Evolutionary conservation across 2,888 invertebrate genomes (phyloP), one percentile per base, ranked within the genome.

Genomic region (Drosophila parthenogenetica): DNA sequence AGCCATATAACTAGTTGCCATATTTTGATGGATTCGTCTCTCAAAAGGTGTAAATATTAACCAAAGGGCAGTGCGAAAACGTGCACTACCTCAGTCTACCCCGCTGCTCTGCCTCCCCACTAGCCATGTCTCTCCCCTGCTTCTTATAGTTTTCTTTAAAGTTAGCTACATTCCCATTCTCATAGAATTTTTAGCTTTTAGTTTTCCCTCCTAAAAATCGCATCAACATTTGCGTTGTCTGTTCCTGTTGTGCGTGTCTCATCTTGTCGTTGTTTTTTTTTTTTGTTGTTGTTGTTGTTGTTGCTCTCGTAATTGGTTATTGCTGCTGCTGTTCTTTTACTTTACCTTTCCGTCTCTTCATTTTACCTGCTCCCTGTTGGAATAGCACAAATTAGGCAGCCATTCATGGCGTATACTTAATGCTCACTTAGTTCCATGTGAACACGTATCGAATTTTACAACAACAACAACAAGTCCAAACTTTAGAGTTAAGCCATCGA

Each of bases 1-100:
- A 72, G 80, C 76, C 69, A 64, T 54, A 73, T 73, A 73, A 73
- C 73, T 63, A 73, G 73, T 73, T 73, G 81, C 80, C 79, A 85
- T 87, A 76, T 87, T 79, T 79, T 81, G 82, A 82, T 88, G 82
- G 74, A 84, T 88, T 87, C 77, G 79, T 78, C 81, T 80, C 72
- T 76, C 67, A 70, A 70, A 70, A 81, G 84, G 79, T 87, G 73
- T 84, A 77, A 77, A 84, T 78, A 84, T 83, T 81, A 83, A 77
- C 74, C 79, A 78, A 75, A 77, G 84, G 68, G 75, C 80, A 75
- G 82, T 73, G 81, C 83, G 81, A 81, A 81, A 81, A 75, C 81
- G 83, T 80, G 78, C 81, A 81, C 55, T 61, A 60, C 61, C 53
- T 11, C 54, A 57, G 29, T 39, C 50, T 48, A 57, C 51, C 35